A percentile compares a stretch with the other conserved stretches of the same genome.
These are phyloP conservation scores for Chaunax sp. DNA, from an alignment of 2,797 vertebrate species.

Conservation along the genomic window DNA sequence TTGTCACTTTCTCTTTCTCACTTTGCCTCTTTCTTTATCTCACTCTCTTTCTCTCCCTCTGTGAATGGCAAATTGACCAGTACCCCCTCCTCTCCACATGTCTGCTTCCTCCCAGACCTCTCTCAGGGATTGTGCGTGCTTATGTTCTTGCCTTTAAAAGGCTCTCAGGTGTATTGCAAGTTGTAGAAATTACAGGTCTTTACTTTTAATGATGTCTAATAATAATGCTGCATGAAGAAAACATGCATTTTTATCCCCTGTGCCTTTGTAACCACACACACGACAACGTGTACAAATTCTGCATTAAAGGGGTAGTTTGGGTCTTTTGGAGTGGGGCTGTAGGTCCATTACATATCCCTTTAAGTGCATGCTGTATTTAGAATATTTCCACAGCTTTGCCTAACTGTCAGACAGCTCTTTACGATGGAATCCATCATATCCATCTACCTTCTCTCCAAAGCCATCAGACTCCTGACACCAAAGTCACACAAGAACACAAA, in stretches of 20 bases:
- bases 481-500: no score
- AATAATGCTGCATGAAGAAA: slow-evolving; percentile 44
- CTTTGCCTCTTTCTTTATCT: slow-evolving; percentile 21
- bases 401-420: background rate
- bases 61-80: slow-evolving; percentile 64
- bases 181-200: slow-evolving; percentile 46
- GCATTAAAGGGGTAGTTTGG: slow-evolving; percentile 11
- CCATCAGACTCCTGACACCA: background rate
- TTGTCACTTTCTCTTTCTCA: slow-evolving; percentile 28
- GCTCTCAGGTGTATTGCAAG: slow-evolving; percentile 50
- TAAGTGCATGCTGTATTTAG: no score
- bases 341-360: no score
- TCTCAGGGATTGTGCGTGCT: slow-evolving; percentile 45
- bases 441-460: background rate
- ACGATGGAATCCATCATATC: background rate
- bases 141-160: slow-evolving; percentile 49
- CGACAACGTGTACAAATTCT: slow-evolving; percentile 1
- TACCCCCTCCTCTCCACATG: slow-evolving; percentile 33
- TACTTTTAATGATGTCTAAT: slow-evolving; percentile 63
- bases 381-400: no score
- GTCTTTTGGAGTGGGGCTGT: no score
- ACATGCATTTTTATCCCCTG: slow-evolving; percentile 23
- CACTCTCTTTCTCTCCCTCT: slow-evolving; percentile 24
- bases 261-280: slow-evolving; percentile 18
- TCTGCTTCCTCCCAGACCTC: slow-evolving; percentile 29